Evolutionary conservation across 1,140 invertebrate species (phyloP).

Genomic region (Globodera ellingtonae): DNA sequence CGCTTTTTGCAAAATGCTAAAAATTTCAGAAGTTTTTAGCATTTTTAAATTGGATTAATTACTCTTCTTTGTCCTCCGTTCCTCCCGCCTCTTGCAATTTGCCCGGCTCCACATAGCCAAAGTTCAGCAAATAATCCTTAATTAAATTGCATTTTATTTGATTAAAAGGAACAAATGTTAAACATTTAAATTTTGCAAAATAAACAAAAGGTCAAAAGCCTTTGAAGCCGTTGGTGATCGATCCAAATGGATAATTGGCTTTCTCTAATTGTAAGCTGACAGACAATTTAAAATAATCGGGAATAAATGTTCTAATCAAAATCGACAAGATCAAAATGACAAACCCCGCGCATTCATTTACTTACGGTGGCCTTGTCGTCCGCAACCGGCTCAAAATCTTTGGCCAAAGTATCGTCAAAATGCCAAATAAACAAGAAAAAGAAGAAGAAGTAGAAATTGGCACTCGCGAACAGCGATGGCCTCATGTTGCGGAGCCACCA

Average conservation of each 20-base stretch:
- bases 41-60: constrained; percentile 15
- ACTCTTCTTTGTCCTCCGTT: constrained; percentile 16
- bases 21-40: constrained; percentile 17
- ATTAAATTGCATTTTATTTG: neutral
- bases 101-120: constrained; percentile 57
- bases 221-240: too few species aligned
- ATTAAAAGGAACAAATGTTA: too few species aligned
- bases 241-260: too few species aligned
- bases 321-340: too few species aligned
- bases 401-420: neutral
- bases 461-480: too few species aligned
- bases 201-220: neutral
- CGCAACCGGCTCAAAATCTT: constrained; percentile 40
- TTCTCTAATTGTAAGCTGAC: constrained; percentile 5
- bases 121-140: constrained; percentile 62
- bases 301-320: neutral
- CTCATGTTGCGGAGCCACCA: too few species aligned
- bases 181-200: neutral
- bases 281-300: neutral
- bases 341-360: neutral
- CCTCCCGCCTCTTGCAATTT: constrained; percentile 7
- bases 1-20: neutral
- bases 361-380: constrained; percentile 58
- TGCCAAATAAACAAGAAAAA: too few species aligned
- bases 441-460: too few species aligned